Percentiles rank a stretch among this genome's conserved stretches.
Evolutionary conservation across 2,113 vertebrate species (phyloP).

Genomic region (Jacana jacana): DNA sequence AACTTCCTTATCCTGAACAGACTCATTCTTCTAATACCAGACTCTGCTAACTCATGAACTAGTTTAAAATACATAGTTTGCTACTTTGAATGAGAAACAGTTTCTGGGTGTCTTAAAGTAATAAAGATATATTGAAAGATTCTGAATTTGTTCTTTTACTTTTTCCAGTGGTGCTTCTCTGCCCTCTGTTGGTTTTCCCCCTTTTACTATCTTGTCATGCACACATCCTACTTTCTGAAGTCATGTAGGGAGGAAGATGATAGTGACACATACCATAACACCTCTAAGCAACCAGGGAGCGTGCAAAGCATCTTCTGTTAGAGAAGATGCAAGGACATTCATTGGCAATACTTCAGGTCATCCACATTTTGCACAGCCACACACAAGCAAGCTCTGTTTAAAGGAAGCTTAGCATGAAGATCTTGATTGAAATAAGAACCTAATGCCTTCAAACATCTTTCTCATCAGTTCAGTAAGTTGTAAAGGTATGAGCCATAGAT

Average conservation of each 20-base stretch:
- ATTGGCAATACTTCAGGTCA: neutral
- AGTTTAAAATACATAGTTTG: neutral
- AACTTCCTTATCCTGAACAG: neutral
- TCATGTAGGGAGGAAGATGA: neutral
- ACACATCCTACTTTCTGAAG: neutral
- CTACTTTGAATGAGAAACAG: neutral
- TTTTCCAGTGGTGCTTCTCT: neutral
- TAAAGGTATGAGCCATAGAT: neutral
- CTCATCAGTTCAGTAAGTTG: neutral
- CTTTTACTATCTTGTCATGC: neutral
- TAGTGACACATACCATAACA: neutral
- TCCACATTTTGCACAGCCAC: neutral
- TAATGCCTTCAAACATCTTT: neutral
- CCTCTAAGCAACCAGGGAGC: neutral
- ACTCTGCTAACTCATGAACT: neutral
- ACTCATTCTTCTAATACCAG: slow-evolving; percentile 1
- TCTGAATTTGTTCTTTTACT: neutral
- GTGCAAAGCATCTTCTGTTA: neutral
- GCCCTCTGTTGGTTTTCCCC: neutral
- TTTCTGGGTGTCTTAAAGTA: neutral
- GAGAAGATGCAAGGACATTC: neutral
- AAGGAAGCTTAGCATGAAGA: neutral
- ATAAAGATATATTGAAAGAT: neutral
- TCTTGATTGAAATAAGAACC: neutral
- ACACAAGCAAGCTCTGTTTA: neutral